A percentile compares a stretch with the other conserved stretches of the same genome.
Conservation (phyloP, 2,888 invertebrate genomes). For the Agrilus cyanescens region DNA sequence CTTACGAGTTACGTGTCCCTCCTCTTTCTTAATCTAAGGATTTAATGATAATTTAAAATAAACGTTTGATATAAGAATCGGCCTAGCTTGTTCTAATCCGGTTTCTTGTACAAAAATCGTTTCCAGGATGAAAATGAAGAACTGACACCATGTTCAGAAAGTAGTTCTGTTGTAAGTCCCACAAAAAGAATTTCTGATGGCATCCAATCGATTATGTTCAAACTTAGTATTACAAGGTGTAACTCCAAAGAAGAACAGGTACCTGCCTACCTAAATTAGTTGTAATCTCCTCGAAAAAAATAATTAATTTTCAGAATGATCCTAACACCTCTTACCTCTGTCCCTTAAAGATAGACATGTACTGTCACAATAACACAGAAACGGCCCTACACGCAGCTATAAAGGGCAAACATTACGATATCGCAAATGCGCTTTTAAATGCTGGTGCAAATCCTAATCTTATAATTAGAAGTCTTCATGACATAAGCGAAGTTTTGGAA, state of each 20-base stretch:
- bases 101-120: too few relatives aligned
- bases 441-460: constrained; percentile 77
- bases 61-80: constrained; percentile 28
- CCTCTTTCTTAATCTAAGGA: too few relatives aligned
- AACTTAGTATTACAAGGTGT: constrained; percentile 54
- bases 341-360: constrained; percentile 61
- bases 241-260: constrained; percentile 30
- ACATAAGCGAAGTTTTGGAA: constrained; percentile 29
- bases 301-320: constrained; percentile 18
- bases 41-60: constrained; percentile 29
- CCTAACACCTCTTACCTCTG: constrained; percentile 42
- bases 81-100: background rate
- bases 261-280: too few relatives aligned
- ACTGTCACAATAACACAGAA: constrained; percentile 66
- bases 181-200: constrained; percentile 73
- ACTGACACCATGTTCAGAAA: constrained; percentile 26
- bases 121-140: constrained; percentile 30
- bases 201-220: constrained; percentile 79
- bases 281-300: too few relatives aligned
- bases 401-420: constrained; percentile 60
- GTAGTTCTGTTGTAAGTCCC: constrained; percentile 40
- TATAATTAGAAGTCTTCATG: constrained; percentile 42
- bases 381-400: constrained; percentile 76
- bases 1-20: too few relatives aligned
- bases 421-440: constrained; percentile 55